Percentiles rank a stretch among this genome's conserved stretches.
Evolutionary conservation across 1,140 invertebrate species (phyloP).

Genomic region (Hycleus cichorii): DNA sequence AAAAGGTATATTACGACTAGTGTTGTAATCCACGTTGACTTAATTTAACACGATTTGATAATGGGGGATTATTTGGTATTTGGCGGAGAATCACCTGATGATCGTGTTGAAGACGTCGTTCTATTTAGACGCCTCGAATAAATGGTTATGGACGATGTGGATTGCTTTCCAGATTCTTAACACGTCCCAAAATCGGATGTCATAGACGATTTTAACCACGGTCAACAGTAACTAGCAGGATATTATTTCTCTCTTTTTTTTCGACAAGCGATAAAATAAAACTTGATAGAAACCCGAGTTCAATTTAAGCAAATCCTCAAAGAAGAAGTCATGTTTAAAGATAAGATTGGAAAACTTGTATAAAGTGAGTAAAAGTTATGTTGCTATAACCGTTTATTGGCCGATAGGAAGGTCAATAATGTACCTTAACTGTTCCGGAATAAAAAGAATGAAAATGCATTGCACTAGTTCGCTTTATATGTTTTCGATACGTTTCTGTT

Average conservation of each 20-base stretch:
- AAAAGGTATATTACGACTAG: too few species aligned
- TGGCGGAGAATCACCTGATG: too few species aligned
- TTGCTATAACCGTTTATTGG: slow-evolving; percentile 44
- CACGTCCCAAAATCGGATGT: too few species aligned
- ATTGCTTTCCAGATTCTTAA: too few species aligned
- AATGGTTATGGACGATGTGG: too few species aligned
- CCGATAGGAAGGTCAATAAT: slow-evolving; percentile 34
- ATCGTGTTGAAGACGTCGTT: too few species aligned
- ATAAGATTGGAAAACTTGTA: slow-evolving; percentile 52
- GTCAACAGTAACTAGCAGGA: slow-evolving; percentile 16
- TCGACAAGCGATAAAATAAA: slow-evolving; percentile 5
- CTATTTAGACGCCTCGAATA: too few species aligned
- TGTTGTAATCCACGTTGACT: too few species aligned
- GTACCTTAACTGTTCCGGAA: slow-evolving; percentile 31
- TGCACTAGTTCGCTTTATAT: slow-evolving; percentile 4
- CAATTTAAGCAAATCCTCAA: slow-evolving; percentile 47
- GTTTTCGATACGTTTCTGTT: too few species aligned
- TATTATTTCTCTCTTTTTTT: background rate
- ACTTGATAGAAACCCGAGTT: slow-evolving; percentile 18
- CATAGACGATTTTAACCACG: background rate
- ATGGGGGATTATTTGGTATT: too few species aligned
- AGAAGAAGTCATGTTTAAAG: slow-evolving; percentile 39
- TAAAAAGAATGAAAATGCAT: slow-evolving; percentile 16
- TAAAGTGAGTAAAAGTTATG: slow-evolving; percentile 47
- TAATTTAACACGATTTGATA: too few species aligned